These are phyloP conservation scores for Tiphia femorata DNA, from an alignment of 2,888 invertebrate genomes.

Conservation along the genomic window DNA sequence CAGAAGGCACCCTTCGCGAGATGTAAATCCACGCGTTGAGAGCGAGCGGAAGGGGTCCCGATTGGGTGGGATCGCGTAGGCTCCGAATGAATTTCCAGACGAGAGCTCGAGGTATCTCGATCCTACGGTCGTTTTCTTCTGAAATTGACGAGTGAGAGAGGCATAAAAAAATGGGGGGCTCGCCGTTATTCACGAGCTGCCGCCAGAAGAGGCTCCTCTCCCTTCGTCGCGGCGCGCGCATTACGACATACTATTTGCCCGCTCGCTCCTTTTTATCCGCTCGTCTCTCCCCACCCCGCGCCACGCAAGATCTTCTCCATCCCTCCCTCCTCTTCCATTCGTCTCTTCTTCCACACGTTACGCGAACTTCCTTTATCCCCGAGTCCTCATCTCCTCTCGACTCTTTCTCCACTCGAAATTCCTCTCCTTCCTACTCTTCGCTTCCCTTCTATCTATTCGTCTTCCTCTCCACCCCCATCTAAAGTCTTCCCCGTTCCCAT, in stretches of 20 bases:
- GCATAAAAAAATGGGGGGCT: constrained; percentile 35
- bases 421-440: neutral
- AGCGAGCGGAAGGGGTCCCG: constrained; percentile 9
- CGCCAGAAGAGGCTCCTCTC: constrained; percentile 25
- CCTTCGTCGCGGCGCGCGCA: constrained; percentile 10
- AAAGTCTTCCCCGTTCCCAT: constrained; percentile 9
- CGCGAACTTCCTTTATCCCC: too few species aligned
- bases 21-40: constrained; percentile 23
- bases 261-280: too few species aligned
- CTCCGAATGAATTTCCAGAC: constrained; percentile 22
- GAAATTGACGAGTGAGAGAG: constrained; percentile 17
- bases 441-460: neutral
- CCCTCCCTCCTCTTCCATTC: neutral
- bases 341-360: too few species aligned
- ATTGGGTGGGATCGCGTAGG: neutral
- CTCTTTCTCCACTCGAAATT: too few species aligned
- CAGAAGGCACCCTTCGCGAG: neutral
- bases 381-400: too few species aligned
- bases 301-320: constrained; percentile 1
- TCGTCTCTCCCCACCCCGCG: neutral
- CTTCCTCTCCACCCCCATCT: too few species aligned
- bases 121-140: constrained; percentile 23
- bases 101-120: constrained; percentile 9
- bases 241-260: constrained; percentile 20
- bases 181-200: constrained; percentile 44